A percentile compares a stretch with the other conserved stretches of the same genome.
Conservation (phyloP, 2,797 vertebrate genomes). For the Leptoclinus maculatus region DNA sequence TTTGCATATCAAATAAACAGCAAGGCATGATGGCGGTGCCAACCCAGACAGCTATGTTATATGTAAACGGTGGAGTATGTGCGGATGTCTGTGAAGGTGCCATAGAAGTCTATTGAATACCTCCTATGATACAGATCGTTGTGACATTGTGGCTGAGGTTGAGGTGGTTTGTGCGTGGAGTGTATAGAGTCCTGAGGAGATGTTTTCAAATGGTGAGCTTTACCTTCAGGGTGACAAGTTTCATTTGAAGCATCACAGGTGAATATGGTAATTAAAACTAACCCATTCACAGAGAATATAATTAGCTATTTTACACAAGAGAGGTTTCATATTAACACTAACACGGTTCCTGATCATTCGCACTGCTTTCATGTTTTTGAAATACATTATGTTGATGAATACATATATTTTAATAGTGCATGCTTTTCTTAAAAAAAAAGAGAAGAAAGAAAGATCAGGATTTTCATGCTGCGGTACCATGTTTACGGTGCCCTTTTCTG, state of each 20-base stretch:
- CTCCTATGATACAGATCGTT: slow-evolving; percentile 56
- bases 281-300: slow-evolving; percentile 56
- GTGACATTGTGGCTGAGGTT: slow-evolving; percentile 64
- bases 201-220: slow-evolving; percentile 46
- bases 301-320: slow-evolving; percentile 48
- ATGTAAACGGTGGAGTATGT: slow-evolving; percentile 54
- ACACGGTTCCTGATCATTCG: slow-evolving; percentile 29
- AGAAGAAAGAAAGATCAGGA: slow-evolving; percentile 34
- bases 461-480: slow-evolving; percentile 72
- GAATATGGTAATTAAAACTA: slow-evolving; percentile 73
- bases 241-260: slow-evolving; percentile 66
- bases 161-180: slow-evolving; percentile 46
- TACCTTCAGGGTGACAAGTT: slow-evolving; percentile 60
- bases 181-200: slow-evolving; percentile 44
- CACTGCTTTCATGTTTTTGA: slow-evolving; percentile 53
- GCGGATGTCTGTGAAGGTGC: slow-evolving; percentile 63
- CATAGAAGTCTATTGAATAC: slow-evolving; percentile 64
- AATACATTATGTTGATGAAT: slow-evolving; percentile 59
- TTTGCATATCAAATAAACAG: slow-evolving; percentile 88
- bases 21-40: slow-evolving; percentile 74
- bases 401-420: slow-evolving; percentile 51
- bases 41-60: slow-evolving; percentile 73
- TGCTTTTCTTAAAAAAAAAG: slow-evolving; percentile 44
- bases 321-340: slow-evolving; percentile 53
- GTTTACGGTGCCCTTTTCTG: slow-evolving; percentile 74